A percentile compares a stretch with the other conserved stretches of the same genome.
These are phyloP conservation scores for Cavia aperea DNA, from an alignment of 2,113 vertebrate genomes.

Conservation along the genomic window DNA sequence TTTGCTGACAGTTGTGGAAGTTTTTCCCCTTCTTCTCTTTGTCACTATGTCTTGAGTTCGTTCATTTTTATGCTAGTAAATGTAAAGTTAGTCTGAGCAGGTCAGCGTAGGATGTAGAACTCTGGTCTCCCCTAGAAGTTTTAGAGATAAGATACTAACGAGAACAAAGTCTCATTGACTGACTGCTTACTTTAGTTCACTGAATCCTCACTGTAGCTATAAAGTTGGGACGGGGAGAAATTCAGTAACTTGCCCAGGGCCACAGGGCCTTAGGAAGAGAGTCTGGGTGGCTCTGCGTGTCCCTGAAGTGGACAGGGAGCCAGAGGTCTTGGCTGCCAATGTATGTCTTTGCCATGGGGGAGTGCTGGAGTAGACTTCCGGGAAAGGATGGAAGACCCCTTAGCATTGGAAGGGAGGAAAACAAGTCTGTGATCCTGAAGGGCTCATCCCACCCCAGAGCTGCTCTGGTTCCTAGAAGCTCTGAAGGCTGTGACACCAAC, in stretches of 20 bases:
- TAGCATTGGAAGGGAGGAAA: not conserved
- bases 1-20: not conserved
- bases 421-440: not conserved
- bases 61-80: not conserved
- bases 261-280: fast-evolving
- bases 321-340: not conserved
- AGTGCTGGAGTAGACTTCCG: not conserved
- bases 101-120: not conserved
- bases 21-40: not conserved
- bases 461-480: not conserved
- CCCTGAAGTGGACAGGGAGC: not conserved
- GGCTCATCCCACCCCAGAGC: not conserved
- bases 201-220: not conserved
- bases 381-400: not conserved
- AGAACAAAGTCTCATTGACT: not conserved
- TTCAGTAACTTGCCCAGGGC: not conserved
- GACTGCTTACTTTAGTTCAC: not conserved
- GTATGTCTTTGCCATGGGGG: not conserved
- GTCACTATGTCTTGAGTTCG: not conserved
- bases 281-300: not conserved
- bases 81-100: not conserved
- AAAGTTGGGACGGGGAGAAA: not conserved
- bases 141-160: not conserved
- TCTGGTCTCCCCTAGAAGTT: not conserved
- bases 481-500: not conserved